Base-by-base conservation (phyloP, 1,140 invertebrate genomes). In the Chymomyza costata region DNA sequence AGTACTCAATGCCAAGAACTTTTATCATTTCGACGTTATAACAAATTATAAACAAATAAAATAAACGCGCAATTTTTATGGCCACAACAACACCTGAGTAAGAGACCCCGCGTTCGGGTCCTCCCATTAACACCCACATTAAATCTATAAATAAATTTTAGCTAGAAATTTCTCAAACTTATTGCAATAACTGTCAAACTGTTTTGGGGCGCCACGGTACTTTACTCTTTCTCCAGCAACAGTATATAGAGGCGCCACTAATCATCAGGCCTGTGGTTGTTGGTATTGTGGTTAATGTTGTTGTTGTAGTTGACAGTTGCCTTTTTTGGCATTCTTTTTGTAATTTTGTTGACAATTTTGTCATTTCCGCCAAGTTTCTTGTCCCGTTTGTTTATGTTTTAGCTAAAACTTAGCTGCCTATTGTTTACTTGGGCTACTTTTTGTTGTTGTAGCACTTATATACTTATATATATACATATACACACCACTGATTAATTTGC, bases 271-370 rank as follows among this genome's bases (percentile, higher is more conserved):
- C 3, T 25, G 21, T 25, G 3, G 21, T 25, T 5, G 21, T 25
- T 17, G 3, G 10, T 10, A 52, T 18, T 51, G 17, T 25, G 51
- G 25, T 34, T 43, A 44, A 18, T 16, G 14, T 25, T 25, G 21
- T 25, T 3, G 21, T 25, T 25, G 21, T 25, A 5, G 21, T 25
- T 8, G 21, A 5, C 21, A 8, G 21, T 8, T 25, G 31, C 32
- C 41, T 57, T 35, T 63, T 62, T 49, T 34, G 43, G 51, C 58
- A 40, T 67, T 67, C 52, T 66, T 66, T 65, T 14, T 46, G 44
- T 66, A 65, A 49, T 57, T 67, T 62, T 57, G 44, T 57, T 67
- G 57, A 67, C 47, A 68, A 32, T 53, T 67, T 47, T 66, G 63
- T 38, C 63, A 56, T 61, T 68, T 68, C 45, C 47, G 65, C 13